These are phyloP conservation scores for Athene noctua DNA, from an alignment of 2,113 vertebrate genomes.

Conservation along the genomic window DNA sequence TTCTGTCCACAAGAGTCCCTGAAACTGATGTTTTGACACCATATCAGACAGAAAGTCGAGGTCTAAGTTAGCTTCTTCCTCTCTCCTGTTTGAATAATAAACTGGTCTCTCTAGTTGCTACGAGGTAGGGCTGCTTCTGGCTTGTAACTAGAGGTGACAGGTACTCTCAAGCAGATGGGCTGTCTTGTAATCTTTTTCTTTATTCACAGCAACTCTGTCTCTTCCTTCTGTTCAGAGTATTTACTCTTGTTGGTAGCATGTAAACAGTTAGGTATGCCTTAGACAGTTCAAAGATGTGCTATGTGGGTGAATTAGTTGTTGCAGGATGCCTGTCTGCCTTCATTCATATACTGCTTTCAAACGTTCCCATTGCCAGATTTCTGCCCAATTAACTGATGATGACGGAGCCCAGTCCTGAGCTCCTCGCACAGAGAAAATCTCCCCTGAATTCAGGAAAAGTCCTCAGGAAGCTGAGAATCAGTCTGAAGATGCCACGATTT, in stretches of 20 bases:
- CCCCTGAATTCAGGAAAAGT: background rate
- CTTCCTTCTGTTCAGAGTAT: slow-evolving; percentile 56
- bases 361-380: slow-evolving; percentile 15
- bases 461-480: background rate
- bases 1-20: slow-evolving; percentile 26
- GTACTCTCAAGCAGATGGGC: slow-evolving; percentile 45
- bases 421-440: background rate
- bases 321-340: slow-evolving; percentile 60
- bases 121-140: slow-evolving; percentile 39
- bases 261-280: slow-evolving; percentile 42
- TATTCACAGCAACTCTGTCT: slow-evolving; percentile 49
- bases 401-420: background rate
- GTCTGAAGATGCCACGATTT: slow-evolving; percentile 3
- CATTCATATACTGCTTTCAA: background rate
- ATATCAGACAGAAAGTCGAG: slow-evolving; percentile 29
- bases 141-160: slow-evolving; percentile 67
- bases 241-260: slow-evolving; percentile 54
- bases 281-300: slow-evolving; percentile 57
- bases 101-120: slow-evolving; percentile 64
- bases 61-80: slow-evolving; percentile 48
- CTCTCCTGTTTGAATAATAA: slow-evolving; percentile 69
- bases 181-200: slow-evolving; percentile 58
- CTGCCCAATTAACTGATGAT: slow-evolving; percentile 67
- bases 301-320: slow-evolving; percentile 37
- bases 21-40: slow-evolving; percentile 69